Evolutionary conservation across 2,113 vertebrate species (phyloP).

Genomic region (Dascyllus trimaculatus): DNA sequence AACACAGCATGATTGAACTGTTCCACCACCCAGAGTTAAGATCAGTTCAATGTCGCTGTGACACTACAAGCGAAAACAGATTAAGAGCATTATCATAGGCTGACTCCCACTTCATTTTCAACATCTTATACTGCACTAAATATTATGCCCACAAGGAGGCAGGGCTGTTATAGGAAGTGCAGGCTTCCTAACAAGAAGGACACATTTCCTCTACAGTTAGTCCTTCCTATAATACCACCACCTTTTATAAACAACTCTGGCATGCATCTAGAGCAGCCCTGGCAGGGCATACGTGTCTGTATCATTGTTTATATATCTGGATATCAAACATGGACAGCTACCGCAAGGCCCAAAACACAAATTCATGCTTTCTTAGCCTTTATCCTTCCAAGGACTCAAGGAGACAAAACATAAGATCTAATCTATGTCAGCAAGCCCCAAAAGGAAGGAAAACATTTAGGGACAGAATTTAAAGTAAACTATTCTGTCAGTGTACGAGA

Average conservation of each 20-base stretch:
- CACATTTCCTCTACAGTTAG: conserved; percentile 42
- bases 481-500: too few relatives aligned
- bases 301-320: background rate
- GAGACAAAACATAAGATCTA: conserved; percentile 40
- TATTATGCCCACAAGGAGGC: conserved; percentile 53
- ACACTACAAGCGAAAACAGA: background rate
- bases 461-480: too few relatives aligned
- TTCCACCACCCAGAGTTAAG: background rate
- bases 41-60: background rate
- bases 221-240: conserved; percentile 17
- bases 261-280: background rate
- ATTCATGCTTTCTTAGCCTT: background rate
- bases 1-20: background rate
- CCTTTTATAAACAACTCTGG: conserved; percentile 16
- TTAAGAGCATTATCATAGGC: background rate
- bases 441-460: conserved; percentile 21
- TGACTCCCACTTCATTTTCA: background rate
- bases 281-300: background rate
- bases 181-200: background rate
- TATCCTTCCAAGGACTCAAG: conserved; percentile 20
- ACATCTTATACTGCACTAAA: background rate
- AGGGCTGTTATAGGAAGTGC: conserved; percentile 28
- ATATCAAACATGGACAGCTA: background rate
- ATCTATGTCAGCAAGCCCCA: conserved; percentile 41
- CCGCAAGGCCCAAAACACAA: conserved; percentile 7